Evolutionary conservation across 2,113 vertebrate genomes (phyloP).

Genomic region (Calyptomena viridis): DNA sequence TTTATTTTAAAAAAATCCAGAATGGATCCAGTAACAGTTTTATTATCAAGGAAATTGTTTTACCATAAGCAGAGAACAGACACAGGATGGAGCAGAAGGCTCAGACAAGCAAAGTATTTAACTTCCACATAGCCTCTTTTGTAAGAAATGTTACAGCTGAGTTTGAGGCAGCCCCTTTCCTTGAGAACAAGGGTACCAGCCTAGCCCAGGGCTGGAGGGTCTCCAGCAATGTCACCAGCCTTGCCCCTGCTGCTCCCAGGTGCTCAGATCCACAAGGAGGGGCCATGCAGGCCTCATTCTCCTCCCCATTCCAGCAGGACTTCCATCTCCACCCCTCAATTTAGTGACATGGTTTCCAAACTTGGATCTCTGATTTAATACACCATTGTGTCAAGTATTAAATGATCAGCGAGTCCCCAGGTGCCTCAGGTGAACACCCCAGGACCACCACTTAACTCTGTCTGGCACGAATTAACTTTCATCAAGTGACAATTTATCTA

Average conservation of each 20-base stretch:
- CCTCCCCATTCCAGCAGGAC: neutral
- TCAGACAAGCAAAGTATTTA: constrained; percentile 40
- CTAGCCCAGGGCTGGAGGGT: neutral
- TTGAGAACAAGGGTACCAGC: neutral
- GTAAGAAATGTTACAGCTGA: constrained; percentile 11
- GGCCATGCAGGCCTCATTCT: neutral
- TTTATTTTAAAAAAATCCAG: constrained; percentile 71
- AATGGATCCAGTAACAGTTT: constrained; percentile 65
- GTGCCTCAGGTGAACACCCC: neutral
- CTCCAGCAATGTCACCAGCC: neutral
- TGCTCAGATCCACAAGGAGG: neutral
- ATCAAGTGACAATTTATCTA: constrained; percentile 73
- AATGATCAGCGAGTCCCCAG: constrained; percentile 18
- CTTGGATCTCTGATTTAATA: constrained; percentile 20
- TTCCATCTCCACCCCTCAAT: neutral
- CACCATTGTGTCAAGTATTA: constrained; percentile 39
- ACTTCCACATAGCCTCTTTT: neutral
- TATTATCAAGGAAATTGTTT: constrained; percentile 64
- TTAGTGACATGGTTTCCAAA: constrained; percentile 37
- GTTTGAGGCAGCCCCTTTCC: constrained; percentile 15
- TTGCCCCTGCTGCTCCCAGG: neutral
- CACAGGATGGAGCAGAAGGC: constrained; percentile 59
- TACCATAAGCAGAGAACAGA: constrained; percentile 57
- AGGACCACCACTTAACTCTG: neutral
- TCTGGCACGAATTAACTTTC: constrained; percentile 55